Conservation (phyloP, 2,797 vertebrate genomes). For the Chromis chromis region DNA sequence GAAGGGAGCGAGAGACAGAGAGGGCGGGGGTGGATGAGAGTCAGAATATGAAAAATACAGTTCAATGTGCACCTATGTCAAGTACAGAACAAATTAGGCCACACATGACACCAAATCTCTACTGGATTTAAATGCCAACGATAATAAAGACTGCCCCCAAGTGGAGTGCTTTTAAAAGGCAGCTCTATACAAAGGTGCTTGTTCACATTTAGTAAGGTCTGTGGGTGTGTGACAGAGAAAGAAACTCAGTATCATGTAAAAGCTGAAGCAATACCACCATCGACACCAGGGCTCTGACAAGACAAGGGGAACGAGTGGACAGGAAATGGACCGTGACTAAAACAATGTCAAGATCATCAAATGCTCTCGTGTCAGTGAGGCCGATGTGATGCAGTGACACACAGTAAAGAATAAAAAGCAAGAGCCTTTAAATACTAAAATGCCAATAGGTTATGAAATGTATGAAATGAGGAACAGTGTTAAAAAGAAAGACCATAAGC, state of each 20-base stretch:
- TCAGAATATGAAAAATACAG: conserved; percentile 10
- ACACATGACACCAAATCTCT: conserved; percentile 2
- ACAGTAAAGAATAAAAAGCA: conserved; percentile 3
- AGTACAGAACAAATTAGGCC: conserved; percentile 22
- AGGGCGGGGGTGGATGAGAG: background rate
- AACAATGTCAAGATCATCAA: conserved; percentile 55
- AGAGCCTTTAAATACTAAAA: conserved; percentile 23
- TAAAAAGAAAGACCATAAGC: background rate
- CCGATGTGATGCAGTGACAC: conserved; percentile 20
- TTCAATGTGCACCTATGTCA: conserved; percentile 5
- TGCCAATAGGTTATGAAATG: conserved; percentile 16
- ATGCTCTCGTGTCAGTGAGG: conserved; percentile 30
- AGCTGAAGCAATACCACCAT: background rate
- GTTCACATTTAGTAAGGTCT: background rate
- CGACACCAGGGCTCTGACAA: background rate
- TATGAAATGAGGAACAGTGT: conserved; percentile 17
- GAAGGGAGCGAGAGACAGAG: background rate
- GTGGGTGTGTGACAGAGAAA: background rate
- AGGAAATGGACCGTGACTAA: conserved; percentile 63
- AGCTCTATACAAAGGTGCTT: background rate
- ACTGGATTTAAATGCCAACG: conserved; percentile 13
- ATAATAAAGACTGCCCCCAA: conserved; percentile 59
- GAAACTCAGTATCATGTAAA: background rate
- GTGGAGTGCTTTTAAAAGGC: conserved; percentile 48
- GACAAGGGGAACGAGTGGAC: conserved; percentile 11